phyloP scores from a whole-genome alignment of 2,113 vertebrate genomes.

The Chelonoidis abingdonii region DNA sequence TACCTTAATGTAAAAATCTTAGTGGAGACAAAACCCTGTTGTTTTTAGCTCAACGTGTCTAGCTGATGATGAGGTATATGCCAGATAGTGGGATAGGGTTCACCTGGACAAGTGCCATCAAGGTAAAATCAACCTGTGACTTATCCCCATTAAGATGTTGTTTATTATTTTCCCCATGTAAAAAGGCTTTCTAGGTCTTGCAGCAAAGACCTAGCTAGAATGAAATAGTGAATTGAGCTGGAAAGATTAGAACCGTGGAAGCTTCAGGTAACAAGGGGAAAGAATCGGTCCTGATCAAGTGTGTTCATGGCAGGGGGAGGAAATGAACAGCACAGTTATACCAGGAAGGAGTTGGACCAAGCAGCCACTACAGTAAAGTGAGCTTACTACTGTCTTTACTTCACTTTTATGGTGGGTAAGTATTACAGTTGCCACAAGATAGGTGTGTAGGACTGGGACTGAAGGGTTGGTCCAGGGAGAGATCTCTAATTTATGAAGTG shows the following conservation, averaged over 20 bases:
- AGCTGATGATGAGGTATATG: neutral
- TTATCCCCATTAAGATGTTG: neutral
- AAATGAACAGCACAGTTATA: neutral
- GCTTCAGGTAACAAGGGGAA: conserved; percentile 15
- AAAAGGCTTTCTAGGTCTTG: rapidly evolving
- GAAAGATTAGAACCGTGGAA: neutral
- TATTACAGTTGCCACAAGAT: neutral
- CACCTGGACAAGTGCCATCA: neutral
- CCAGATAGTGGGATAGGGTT: neutral
- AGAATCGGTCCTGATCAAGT: neutral
- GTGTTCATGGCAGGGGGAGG: neutral
- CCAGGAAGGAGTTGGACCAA: conserved; percentile 2
- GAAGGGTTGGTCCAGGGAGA: neutral
- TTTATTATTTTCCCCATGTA: neutral
- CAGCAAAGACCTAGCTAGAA: neutral
- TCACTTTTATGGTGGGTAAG: neutral
- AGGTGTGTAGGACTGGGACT: neutral
- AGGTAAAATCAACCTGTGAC: neutral
- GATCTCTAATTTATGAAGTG: neutral
- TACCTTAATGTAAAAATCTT: rapidly evolving
- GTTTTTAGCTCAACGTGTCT: neutral
- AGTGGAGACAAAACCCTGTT: neutral
- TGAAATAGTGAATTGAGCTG: neutral
- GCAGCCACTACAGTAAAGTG: conserved; percentile 11
- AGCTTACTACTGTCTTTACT: neutral